Conservation (phyloP, 1,140 invertebrate species). For the Monomorium pharaonis region DNA sequence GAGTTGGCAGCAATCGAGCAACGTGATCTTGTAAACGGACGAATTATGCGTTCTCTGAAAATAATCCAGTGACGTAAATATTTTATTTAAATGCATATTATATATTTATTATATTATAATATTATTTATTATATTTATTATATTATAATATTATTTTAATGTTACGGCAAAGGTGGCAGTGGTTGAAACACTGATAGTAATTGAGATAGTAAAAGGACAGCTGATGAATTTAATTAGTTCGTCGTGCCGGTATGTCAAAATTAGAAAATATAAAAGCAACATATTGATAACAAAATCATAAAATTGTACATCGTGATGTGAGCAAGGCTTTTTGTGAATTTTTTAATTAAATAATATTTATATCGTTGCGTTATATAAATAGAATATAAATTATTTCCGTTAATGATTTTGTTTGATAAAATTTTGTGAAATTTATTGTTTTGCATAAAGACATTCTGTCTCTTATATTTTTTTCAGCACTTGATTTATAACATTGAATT, state of each 20-base stretch:
- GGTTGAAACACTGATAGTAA: too few relatives aligned
- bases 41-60: neutral
- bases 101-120: too few relatives aligned
- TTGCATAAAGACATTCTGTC: neutral
- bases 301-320: too few relatives aligned
- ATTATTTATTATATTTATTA: too few relatives aligned
- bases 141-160: too few relatives aligned
- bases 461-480: neutral
- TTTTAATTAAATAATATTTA: neutral
- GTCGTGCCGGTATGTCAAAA: too few relatives aligned
- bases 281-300: too few relatives aligned
- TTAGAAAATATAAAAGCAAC: too few relatives aligned
- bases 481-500: neutral
- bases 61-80: neutral
- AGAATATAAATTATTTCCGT: neutral
- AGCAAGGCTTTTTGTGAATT: too few relatives aligned
- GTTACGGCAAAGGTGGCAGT: too few relatives aligned
- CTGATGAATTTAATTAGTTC: too few relatives aligned
- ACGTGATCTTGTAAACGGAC: neutral
- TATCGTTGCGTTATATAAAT: neutral
- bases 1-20: neutral
- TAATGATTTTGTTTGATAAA: neutral
- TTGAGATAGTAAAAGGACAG: too few relatives aligned
- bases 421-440: neutral
- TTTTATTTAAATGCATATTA: neutral